These are phyloP conservation scores for Erebia palarica DNA, from an alignment of 2,888 invertebrate species.

Conservation along the genomic window DNA sequence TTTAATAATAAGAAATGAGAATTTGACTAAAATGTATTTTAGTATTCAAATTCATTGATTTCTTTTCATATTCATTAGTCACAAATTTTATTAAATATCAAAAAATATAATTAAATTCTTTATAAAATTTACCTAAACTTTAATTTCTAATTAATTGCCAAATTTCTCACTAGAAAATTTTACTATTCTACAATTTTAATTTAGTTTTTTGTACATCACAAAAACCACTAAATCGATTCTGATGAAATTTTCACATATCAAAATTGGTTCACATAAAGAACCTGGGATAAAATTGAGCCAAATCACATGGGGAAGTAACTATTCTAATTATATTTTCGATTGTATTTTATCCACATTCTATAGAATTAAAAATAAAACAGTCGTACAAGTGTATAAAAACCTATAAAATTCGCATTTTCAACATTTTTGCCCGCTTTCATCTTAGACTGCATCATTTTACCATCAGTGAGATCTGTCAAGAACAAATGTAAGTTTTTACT, in stretches of 20 bases:
- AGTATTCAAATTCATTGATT: no score
- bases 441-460: background rate
- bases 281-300: no score
- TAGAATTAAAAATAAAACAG: background rate
- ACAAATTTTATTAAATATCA: background rate
- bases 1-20: background rate
- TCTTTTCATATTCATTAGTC: background rate
- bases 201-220: no score
- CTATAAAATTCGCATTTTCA: background rate
- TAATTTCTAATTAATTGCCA: conserved; percentile 1
- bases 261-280: background rate
- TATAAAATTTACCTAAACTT: background rate
- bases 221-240: background rate
- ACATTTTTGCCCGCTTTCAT: background rate
- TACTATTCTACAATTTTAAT: background rate
- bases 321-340: background rate
- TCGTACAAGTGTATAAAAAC: background rate
- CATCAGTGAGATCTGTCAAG: background rate
- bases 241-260: background rate
- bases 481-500: background rate
- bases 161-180: conserved; percentile 8
- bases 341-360: background rate
- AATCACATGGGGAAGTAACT: background rate
- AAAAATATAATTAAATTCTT: background rate
- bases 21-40: background rate